Evolutionary conservation across 2,888 invertebrate species (phyloP).

Genomic region (Ferrisia virgata): DNA sequence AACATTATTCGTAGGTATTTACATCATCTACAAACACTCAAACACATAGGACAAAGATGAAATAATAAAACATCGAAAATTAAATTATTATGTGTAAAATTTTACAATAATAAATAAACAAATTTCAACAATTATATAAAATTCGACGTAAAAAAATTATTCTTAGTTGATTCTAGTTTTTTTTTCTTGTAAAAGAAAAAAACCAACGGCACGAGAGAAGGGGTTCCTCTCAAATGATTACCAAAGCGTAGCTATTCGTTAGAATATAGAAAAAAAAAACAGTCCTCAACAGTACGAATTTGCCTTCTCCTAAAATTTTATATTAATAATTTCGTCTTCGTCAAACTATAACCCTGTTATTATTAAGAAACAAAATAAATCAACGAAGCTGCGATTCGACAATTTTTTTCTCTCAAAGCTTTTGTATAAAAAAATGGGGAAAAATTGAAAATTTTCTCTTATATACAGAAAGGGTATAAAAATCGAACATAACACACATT

Average conservation of each 20-base stretch:
- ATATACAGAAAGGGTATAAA: neutral
- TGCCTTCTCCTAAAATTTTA: no score
- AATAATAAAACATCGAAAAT: neutral
- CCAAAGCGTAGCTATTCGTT: neutral
- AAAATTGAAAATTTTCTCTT: neutral
- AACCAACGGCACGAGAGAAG: neutral
- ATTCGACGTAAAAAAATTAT: neutral
- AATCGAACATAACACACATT: neutral
- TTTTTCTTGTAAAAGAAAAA: neutral
- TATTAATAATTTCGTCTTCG: neutral
- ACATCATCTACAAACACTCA: neutral
- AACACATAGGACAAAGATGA: neutral
- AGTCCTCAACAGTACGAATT: no score
- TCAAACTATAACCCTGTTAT: neutral
- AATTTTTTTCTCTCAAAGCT: neutral
- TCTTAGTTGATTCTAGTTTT: neutral
- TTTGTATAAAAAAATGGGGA: neutral
- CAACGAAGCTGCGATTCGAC: neutral
- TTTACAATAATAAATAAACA: neutral
- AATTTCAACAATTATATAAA: slow-evolving; percentile 25
- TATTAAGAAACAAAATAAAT: neutral
- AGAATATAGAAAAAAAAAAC: neutral
- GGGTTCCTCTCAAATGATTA: neutral
- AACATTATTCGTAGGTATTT: neutral
- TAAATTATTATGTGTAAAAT: neutral